Percentiles rank a stretch among this genome's conserved stretches.
These are phyloP conservation scores for Oreortyx pictus DNA, from an alignment of 2,797 vertebrate species.

Conservation along the genomic window DNA sequence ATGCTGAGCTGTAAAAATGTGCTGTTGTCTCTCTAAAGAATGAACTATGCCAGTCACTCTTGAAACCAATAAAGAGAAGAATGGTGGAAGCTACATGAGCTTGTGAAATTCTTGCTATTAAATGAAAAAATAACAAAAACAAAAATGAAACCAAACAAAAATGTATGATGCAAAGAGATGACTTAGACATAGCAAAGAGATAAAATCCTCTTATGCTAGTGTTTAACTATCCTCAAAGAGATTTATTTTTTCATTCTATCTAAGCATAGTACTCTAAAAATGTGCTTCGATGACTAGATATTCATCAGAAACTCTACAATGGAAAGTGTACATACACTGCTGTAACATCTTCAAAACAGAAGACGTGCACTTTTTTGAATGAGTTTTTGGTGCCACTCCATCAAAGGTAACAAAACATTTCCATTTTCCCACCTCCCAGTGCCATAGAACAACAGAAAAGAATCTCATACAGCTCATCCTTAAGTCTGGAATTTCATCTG, in stretches of 20 bases:
- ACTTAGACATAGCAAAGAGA: background rate
- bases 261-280: background rate
- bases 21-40: background rate
- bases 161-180: background rate
- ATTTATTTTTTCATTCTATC: background rate
- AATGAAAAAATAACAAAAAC: background rate
- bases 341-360: background rate
- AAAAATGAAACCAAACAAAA: background rate
- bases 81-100: background rate
- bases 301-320: background rate
- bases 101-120: background rate
- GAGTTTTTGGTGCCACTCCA: background rate
- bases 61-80: background rate
- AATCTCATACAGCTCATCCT: background rate
- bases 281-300: background rate
- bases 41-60: background rate
- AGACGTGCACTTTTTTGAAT: accelerated
- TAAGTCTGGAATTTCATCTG: background rate
- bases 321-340: background rate
- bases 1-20: background rate
- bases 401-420: background rate
- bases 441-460: background rate
- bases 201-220: background rate
- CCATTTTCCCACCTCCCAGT: background rate
- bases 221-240: background rate